These are phyloP conservation scores for Phallusia fumigata DNA, from an alignment of 23 tunicate genomes.

Conservation along the genomic window DNA sequence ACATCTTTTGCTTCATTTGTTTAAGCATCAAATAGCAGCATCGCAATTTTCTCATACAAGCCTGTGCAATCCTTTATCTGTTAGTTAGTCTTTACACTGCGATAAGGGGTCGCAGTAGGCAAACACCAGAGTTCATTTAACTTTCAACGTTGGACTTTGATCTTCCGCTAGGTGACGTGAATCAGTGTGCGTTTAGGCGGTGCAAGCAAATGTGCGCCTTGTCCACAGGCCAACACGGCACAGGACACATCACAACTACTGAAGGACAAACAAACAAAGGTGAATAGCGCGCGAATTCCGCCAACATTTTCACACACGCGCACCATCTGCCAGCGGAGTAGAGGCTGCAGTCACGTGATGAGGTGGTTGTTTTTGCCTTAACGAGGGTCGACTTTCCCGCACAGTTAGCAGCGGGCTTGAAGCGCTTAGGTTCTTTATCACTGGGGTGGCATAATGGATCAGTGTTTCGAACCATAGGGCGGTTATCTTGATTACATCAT, in stretches of 20 bases:
- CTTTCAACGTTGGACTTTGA: no score
- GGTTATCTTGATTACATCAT: no score
- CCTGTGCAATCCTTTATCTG: no score
- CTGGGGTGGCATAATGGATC: no score
- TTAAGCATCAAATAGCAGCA: no score
- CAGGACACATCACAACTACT: not conserved
- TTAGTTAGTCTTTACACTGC: no score
- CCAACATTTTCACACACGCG: constrained; percentile 37
- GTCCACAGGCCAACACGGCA: not conserved
- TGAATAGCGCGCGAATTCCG: not conserved
- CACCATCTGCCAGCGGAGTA: constrained; percentile 20
- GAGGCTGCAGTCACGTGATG: not conserved
- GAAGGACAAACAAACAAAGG: not conserved
- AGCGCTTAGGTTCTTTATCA: not conserved
- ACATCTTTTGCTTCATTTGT: no score
- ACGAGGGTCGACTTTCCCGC: constrained; percentile 12
- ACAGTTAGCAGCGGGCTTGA: not conserved
- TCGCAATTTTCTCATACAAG: no score
- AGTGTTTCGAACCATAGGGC: no score
- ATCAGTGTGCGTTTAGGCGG: not conserved
- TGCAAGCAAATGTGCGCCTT: not conserved
- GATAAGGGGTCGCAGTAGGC: no score
- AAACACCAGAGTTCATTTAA: no score
- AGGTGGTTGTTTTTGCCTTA: constrained; percentile 16
- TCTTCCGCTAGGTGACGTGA: no score